Base-by-base conservation (phyloP, 2,888 invertebrate genomes). In the Heliconius ismenius region DNA sequence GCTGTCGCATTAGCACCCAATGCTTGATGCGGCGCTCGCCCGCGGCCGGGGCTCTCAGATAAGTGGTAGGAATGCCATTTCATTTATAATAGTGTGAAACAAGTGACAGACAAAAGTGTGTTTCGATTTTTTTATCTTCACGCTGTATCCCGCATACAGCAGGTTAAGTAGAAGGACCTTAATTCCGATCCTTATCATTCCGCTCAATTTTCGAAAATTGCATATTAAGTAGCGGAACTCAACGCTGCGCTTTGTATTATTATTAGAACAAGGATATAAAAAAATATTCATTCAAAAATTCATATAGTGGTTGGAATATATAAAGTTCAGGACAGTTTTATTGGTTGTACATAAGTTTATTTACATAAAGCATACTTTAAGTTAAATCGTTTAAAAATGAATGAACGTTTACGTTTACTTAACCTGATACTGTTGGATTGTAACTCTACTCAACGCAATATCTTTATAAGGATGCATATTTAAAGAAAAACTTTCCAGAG, bases 11-110 rank as follows among this genome's bases (percentile, higher is more conserved):
- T 72, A 39, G 65, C 65, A 28, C 58, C 72, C 70, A 72, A 72
- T 63, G 54, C 54, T 75, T 76, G 76, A 76, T 18, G 76, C 65
- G 64, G n/a, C 58, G 64, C 28, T 76, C 76, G 76, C 76, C 76
- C 72, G 64, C 54, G 11, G 10, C 58, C 72, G 64, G 70, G 11
- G 15, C 64, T 15, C 26, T 9, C n/a, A 28, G 73, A 73, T 73
- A 73, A 43, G 43, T 36, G 62, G 18, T n/a, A 58, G 70, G 15
- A 28, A 58, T 58, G 58, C 54, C 70, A 54, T 70, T 70, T 70
- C 73, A 63, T 63, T 63, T 62, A 73, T 63, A 63, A 54, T 32
- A 43, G 4, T 62, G 21, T 11, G 18, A 11, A 62, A 62, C 21
- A 43, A 13, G 10, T 13, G 62, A 26, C 3, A 73, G 73, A 43